A percentile compares a stretch with the other conserved stretches of the same genome.
These are phyloP conservation scores for Piaya cayana DNA, from an alignment of 2,113 vertebrate genomes.

Conservation along the genomic window DNA sequence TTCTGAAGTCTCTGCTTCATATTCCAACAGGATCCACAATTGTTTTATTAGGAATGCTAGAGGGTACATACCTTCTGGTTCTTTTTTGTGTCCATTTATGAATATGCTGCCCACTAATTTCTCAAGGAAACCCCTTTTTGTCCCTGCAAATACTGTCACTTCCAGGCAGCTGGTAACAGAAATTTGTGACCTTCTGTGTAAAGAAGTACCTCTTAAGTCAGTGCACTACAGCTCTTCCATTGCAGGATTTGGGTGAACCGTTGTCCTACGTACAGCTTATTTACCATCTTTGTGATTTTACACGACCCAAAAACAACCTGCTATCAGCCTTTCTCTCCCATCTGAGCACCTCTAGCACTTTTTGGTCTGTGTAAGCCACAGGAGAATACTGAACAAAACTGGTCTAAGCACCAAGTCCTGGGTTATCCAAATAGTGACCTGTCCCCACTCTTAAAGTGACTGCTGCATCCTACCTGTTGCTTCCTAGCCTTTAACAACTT, in stretches of 20 bases:
- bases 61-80: neutral
- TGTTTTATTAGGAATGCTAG: neutral
- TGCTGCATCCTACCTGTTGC: neutral
- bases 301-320: neutral
- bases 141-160: neutral
- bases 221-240: neutral
- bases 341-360: neutral
- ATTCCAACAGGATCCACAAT: neutral
- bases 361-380: neutral
- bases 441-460: neutral
- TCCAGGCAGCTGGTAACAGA: neutral
- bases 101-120: neutral
- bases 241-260: neutral
- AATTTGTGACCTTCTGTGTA: neutral
- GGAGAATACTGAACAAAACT: neutral
- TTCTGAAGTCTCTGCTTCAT: neutral
- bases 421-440: rapidly evolving
- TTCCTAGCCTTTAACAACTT: neutral
- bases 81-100: neutral
- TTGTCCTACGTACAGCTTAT: neutral
- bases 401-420: too few species aligned
- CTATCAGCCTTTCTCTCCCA: neutral
- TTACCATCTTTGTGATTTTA: neutral
- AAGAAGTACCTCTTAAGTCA: neutral
- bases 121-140: neutral